Percentiles rank a stretch among this genome's conserved stretches.
Evolutionary conservation across 2,888 invertebrate species (phyloP).

Genomic region (Dynastes grantii): DNA sequence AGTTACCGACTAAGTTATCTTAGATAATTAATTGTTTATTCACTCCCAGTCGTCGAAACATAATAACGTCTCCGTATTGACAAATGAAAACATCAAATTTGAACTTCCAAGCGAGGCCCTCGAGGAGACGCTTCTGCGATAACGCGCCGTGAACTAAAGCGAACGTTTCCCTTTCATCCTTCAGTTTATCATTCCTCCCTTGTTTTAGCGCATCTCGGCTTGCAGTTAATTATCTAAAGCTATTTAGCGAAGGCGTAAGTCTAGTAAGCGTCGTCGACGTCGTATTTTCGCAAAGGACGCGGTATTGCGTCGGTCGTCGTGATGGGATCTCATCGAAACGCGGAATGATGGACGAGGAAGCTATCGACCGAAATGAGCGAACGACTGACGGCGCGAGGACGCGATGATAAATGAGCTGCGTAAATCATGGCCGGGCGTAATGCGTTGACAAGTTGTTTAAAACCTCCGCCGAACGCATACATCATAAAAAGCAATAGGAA

Average conservation of each 20-base stretch:
- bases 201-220: not conserved
- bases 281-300: not conserved
- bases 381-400: constrained; percentile 41
- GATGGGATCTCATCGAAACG: constrained; percentile 32
- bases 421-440: constrained; percentile 58
- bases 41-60: not conserved
- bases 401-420: constrained; percentile 59
- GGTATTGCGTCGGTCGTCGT: constrained; percentile 12
- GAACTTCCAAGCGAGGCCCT: not conserved
- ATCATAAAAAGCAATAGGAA: constrained; percentile 50
- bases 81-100: constrained; percentile 9
- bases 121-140: too few relatives aligned
- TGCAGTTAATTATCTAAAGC: not conserved
- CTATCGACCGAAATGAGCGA: constrained; percentile 61
- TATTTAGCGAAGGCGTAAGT: constrained; percentile 8
- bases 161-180: not conserved
- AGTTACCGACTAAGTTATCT: too few relatives aligned
- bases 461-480: constrained; percentile 52
- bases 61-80: constrained; percentile 2
- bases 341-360: constrained; percentile 63
- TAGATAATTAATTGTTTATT: too few relatives aligned
- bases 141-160: not conserved
- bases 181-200: not conserved
- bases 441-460: constrained; percentile 59
- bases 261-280: not conserved